Conservation (phyloP, 2,888 invertebrate genomes). For the Petrophora chlorosata region DNA sequence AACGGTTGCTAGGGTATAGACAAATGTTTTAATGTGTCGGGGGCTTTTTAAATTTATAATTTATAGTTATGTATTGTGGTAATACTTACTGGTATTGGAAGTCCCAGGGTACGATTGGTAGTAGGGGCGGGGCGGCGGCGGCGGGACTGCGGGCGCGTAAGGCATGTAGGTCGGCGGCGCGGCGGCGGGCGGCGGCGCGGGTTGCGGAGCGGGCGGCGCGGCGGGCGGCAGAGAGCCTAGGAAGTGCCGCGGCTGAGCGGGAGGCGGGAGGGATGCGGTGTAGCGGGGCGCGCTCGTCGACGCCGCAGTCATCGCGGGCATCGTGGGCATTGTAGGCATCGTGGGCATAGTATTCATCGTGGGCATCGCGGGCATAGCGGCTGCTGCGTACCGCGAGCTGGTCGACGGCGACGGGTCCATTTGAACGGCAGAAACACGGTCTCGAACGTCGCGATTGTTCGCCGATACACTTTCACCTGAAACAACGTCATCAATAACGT, state of each 20-base stretch:
- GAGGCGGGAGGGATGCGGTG: background rate
- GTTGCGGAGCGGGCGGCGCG: background rate
- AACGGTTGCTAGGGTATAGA: no score
- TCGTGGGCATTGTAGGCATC: background rate
- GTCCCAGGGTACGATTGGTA: conserved; percentile 1
- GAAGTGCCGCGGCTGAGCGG: background rate
- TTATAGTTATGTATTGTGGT: no score
- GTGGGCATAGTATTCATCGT: background rate
- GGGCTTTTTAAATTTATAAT: no score
- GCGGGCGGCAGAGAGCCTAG: background rate
- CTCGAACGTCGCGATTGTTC: background rate
- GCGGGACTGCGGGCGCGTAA: background rate
- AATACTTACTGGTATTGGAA: background rate
- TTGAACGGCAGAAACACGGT: background rate
- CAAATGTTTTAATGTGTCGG: no score
- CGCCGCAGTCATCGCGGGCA: background rate
- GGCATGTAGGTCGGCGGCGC: background rate
- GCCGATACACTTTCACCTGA: no score
- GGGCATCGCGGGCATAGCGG: background rate
- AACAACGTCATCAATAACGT: no score
- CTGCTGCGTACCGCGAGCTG: background rate
- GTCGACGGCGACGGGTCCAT: background rate
- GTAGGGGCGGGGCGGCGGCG: conserved; percentile 2
- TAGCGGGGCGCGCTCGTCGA: background rate
- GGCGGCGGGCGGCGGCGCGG: background rate